phyloP scores from a whole-genome alignment of 2,888 invertebrate genomes.

The Platycheirus albimanus region DNA sequence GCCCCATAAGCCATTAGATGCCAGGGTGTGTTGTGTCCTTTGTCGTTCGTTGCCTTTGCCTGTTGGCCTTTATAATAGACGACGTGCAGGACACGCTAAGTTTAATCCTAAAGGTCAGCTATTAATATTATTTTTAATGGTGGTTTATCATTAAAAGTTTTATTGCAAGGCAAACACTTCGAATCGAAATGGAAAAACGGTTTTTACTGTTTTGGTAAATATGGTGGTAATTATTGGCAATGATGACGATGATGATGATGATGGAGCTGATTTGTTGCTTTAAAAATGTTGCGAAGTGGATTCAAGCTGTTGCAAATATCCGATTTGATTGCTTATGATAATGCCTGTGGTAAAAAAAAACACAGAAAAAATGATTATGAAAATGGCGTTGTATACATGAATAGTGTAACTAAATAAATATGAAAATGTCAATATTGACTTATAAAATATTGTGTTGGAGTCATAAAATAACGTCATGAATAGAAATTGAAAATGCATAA shows the following conservation, averaged over 20 bases:
- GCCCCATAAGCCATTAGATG: conserved; percentile 10
- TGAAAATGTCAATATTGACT: not conserved
- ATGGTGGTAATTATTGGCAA: conserved; percentile 46
- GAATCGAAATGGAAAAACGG: conserved; percentile 35
- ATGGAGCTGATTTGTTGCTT: not conserved
- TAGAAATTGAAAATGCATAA: no score
- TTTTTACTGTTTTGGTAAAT: conserved; percentile 48
- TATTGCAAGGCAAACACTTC: conserved; percentile 28
- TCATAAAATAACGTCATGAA: not conserved
- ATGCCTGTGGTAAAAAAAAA: conserved; percentile 3
- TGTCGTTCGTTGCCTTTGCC: not conserved
- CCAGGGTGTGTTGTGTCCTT: conserved; percentile 7
- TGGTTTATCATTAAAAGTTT: conserved; percentile 49
- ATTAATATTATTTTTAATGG: conserved; percentile 49
- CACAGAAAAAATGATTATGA: not conserved
- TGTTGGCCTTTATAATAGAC: conserved; percentile 3
- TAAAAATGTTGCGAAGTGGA: not conserved
- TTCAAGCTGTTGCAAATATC: not conserved
- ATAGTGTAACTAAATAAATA: not conserved
- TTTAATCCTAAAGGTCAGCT: conserved; percentile 28
- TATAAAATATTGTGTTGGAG: no score
- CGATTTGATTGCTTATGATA: not conserved
- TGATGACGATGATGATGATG: conserved; percentile 15
- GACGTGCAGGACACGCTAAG: not conserved
- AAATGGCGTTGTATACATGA: not conserved